These are phyloP conservation scores for Cuculus canorus DNA, from an alignment of 2,797 vertebrate genomes.

Conservation along the genomic window DNA sequence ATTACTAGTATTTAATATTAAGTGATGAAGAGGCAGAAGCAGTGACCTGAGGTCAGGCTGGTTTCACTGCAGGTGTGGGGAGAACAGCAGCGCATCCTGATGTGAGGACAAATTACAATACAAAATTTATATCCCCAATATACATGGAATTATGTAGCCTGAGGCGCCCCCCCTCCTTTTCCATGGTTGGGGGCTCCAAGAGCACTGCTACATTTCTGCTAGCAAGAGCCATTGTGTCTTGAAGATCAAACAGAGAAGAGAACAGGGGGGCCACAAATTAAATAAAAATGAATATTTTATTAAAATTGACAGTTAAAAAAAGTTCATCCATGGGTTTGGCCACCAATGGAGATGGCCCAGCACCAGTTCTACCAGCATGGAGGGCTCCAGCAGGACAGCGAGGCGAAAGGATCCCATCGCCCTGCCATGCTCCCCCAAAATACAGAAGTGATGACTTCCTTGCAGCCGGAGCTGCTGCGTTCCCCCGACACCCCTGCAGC, in stretches of 20 bases:
- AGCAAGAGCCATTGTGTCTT: neutral
- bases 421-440: neutral
- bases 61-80: rapidly evolving
- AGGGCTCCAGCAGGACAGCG: neutral
- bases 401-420: neutral
- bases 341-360: neutral
- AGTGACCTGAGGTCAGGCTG: neutral
- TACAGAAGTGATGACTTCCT: neutral
- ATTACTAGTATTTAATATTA: neutral
- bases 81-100: neutral
- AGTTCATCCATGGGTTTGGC: neutral
- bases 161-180: neutral
- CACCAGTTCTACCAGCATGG: neutral
- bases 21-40: neutral
- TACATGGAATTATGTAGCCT: neutral
- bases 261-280: neutral
- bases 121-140: neutral
- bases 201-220: rapidly evolving
- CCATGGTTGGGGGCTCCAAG: rapidly evolving
- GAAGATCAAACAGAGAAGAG: neutral
- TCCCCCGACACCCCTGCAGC: neutral
- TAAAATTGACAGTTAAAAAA: neutral
- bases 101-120: neutral
- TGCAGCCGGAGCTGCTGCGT: neutral
- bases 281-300: neutral